A percentile compares a stretch with the other conserved stretches of the same genome.
Conservation (phyloP, 2,797 vertebrate genomes). For the Fistularia commersonii region DNA sequence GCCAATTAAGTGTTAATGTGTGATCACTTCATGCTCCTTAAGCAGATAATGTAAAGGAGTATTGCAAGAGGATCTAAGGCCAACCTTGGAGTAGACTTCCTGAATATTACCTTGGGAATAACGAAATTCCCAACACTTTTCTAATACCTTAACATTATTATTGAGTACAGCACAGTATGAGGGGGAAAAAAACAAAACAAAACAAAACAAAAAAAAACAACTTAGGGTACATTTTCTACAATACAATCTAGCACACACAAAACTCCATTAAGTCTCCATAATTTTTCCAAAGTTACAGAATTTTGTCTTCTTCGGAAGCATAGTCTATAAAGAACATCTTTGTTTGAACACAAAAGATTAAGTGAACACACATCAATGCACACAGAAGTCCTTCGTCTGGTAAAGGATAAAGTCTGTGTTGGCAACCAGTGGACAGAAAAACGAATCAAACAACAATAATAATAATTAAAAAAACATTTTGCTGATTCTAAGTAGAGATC, state of each 20-base stretch:
- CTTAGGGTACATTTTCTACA: conserved; percentile 68
- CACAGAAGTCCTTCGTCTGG: conserved; percentile 79
- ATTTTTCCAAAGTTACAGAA: conserved; percentile 27
- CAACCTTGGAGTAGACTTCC: conserved; percentile 55
- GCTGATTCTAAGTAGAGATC: conserved; percentile 83
- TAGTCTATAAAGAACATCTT: conserved; percentile 76
- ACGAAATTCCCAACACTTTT: conserved; percentile 35
- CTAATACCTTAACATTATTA: conserved; percentile 65
- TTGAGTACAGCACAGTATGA: conserved; percentile 66
- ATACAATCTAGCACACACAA: conserved; percentile 73
- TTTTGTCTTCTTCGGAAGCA: conserved; percentile 72
- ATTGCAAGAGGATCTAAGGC: conserved; percentile 54
- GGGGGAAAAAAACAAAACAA: conserved; percentile 6
- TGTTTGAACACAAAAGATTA: conserved; percentile 79
- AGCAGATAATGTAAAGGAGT: conserved; percentile 27
- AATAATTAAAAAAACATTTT: conserved; percentile 54
- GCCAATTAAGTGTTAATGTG: conserved; percentile 38
- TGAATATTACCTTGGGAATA: conserved; percentile 41
- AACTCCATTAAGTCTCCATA: conserved; percentile 64
- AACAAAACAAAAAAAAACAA: conserved; percentile 29
- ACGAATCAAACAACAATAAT: conserved; percentile 42
- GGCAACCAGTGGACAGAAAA: conserved; percentile 76
- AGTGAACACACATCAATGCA: conserved; percentile 76
- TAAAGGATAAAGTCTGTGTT: conserved; percentile 81
- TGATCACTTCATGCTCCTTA: conserved; percentile 34